phyloP scores from a whole-genome alignment of 1,140 invertebrate species.

The Drosophila ohnishii region DNA sequence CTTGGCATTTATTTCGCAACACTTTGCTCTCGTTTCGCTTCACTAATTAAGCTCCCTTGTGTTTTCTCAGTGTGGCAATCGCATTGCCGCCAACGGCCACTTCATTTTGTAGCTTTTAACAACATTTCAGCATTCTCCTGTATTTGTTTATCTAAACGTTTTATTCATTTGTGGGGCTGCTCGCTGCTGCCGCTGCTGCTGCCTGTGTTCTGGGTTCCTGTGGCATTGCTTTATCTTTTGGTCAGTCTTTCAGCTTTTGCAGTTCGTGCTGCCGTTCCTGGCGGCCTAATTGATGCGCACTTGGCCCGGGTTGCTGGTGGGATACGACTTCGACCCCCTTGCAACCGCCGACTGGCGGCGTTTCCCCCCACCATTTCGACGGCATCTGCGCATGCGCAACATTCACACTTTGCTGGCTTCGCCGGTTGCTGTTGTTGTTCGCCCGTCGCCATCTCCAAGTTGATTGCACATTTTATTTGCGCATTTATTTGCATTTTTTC shows the following conservation, averaged over 20 bases:
- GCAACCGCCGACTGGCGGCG: neutral
- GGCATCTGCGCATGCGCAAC: conserved; percentile 73
- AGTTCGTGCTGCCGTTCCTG: conserved; percentile 75
- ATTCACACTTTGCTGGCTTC: conserved; percentile 71
- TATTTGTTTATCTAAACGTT: conserved; percentile 80
- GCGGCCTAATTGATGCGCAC: conserved; percentile 79
- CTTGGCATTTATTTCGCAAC: neutral
- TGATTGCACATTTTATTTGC: conserved; percentile 82
- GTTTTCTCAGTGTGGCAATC: conserved; percentile 34
- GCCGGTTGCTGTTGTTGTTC: conserved; percentile 30
- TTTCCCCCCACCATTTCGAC: conserved; percentile 12
- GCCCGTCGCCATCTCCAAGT: conserved; percentile 67
- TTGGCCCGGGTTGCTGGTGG: conserved; percentile 43
- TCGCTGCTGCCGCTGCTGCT: conserved; percentile 5
- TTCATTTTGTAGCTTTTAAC: conserved; percentile 80
- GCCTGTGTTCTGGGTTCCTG: conserved; percentile 19
- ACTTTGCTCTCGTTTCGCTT: neutral
- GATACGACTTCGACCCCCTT: neutral
- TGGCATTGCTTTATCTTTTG: conserved; percentile 60
- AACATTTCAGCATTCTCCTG: conserved; percentile 79
- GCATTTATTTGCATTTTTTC: conserved; percentile 82
- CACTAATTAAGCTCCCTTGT: conserved; percentile 4
- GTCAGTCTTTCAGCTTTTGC: conserved; percentile 32
- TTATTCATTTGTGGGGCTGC: conserved; percentile 67
- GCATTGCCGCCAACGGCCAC: conserved; percentile 69